These are phyloP conservation scores for Nemurella pictetii DNA, from an alignment of 2,888 invertebrate species.

Conservation along the genomic window DNA sequence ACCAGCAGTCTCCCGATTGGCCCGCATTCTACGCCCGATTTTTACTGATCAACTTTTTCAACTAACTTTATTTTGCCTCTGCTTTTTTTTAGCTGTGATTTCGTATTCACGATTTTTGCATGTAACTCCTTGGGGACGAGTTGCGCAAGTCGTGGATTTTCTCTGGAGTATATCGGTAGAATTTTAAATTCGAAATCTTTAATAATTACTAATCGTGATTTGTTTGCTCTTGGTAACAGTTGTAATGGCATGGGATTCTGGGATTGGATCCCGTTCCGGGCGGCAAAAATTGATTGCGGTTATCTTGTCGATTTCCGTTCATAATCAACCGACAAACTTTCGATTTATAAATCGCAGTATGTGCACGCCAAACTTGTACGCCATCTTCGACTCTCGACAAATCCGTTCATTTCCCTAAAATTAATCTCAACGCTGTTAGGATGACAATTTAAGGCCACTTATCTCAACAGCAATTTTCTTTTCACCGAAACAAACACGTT, in stretches of 20 bases:
- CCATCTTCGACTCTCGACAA: neutral
- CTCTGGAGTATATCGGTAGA: neutral
- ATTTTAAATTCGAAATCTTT: neutral
- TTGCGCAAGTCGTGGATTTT: neutral
- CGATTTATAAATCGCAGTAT: no score
- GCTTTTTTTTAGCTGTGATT: neutral
- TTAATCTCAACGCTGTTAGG: neutral
- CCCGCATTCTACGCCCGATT: neutral
- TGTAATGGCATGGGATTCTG: neutral
- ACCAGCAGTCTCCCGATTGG: neutral
- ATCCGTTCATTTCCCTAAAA: neutral
- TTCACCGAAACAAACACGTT: neutral
- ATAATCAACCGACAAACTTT: neutral
- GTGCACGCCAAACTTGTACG: no score
- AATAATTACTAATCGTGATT: neutral
- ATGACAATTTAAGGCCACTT: neutral
- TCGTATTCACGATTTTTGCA: neutral
- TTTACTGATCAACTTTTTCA: slow-evolving; percentile 9
- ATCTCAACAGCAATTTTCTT: neutral
- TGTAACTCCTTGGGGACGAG: neutral
- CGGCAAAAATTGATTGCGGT: neutral
- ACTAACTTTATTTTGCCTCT: neutral
- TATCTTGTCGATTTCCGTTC: neutral
- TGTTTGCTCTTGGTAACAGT: neutral
- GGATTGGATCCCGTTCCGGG: neutral